These are phyloP conservation scores for Tolmerus cingulatus DNA, from an alignment of 2,888 invertebrate genomes.

Conservation along the genomic window DNA sequence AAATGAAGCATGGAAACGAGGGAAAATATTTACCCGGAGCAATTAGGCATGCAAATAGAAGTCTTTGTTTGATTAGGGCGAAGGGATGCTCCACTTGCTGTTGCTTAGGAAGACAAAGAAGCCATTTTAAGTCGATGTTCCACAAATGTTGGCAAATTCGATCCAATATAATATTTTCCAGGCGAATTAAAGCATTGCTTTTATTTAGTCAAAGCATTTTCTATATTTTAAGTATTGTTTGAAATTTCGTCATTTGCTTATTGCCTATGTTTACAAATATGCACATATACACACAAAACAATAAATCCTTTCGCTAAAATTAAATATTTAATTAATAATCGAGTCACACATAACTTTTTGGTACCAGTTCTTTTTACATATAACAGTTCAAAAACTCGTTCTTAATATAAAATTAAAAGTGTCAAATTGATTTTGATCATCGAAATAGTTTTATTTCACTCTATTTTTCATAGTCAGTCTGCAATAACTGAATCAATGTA, in stretches of 20 bases:
- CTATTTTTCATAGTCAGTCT: no score
- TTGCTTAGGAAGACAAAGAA: neutral
- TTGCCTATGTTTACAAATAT: neutral
- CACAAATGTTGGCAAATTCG: neutral
- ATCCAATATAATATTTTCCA: neutral
- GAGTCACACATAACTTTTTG: no score
- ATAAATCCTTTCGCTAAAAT: no score
- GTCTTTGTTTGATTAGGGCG: neutral
- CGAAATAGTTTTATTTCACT: no score
- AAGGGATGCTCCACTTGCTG: neutral
- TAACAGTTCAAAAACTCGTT: no score
- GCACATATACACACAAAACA: no score
- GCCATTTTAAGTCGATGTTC: neutral
- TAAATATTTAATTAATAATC: no score
- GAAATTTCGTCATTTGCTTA: no score
- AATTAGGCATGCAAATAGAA: neutral
- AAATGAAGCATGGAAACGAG: neutral
- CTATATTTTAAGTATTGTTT: neutral
- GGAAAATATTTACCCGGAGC: neutral
- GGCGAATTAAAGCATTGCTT: neutral
- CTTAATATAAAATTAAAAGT: no score
- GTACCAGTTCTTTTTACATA: no score
- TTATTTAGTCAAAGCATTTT: neutral
- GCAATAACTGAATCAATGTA: no score
- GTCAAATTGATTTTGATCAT: no score